Base-by-base conservation (phyloP, 2,888 invertebrate genomes). In the Hydrotaea diabolus region DNA sequence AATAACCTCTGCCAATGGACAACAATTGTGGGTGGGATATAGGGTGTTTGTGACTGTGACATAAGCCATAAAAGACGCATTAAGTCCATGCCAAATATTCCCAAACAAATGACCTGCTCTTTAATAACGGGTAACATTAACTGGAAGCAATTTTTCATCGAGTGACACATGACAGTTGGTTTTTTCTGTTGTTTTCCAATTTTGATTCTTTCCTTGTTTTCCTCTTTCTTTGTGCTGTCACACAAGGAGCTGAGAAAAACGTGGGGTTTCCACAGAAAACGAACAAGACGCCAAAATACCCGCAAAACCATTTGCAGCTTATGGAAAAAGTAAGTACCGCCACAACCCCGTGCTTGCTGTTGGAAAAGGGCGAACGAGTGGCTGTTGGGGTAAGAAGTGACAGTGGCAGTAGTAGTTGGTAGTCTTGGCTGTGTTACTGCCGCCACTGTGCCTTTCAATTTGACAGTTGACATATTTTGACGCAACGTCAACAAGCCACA, bases 381-480 rank as follows among this genome's bases (percentile, higher is more conserved):
- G 23, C n/a, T 78, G 59, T 49, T 4, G 43, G 49, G 57, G 23
- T 19, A 76, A 55, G 31, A 31, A 31, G 31, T 31, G 31, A 4
- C 3, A 2, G 31, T 7, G 31, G 2, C 7, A 4, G 59, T 74
- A 26, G 53, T 17, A 57, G 57, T 23, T 57, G 59, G n/a, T 31
- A 7, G 31, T 31, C 31, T 4, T 31, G 31, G 26, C n/a, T 11
- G 69, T 11, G 69, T 36, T 9, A 76, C 53, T 26, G 21, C 49
- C 39, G 17, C 39, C 53, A 17, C 66, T 55, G 19, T 77, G 72
- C 77, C 46, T 73, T 59, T 59, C 46, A 21, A 75, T 72, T 64
- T 75, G 78, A 75, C 71, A 75, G 80, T 78, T 84, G 83, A 84
- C 83, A 84, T 76, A 84, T 84, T 84, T 84, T 72, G 80, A 78